These are phyloP conservation scores for Chrysotoxum bicinctum DNA, from an alignment of 2,888 invertebrate genomes.

Conservation along the genomic window DNA sequence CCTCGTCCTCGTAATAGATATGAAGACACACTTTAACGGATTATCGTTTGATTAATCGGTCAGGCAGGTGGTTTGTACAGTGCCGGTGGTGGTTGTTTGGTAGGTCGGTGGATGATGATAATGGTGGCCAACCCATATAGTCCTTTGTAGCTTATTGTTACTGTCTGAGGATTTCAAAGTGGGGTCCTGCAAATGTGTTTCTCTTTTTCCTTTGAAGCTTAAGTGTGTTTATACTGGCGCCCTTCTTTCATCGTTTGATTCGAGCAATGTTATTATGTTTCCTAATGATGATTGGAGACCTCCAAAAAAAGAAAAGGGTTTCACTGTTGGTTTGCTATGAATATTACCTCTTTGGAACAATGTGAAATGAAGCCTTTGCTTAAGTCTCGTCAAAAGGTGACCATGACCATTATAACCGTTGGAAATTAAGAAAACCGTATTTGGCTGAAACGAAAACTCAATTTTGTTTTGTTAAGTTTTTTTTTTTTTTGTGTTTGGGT, in stretches of 20 bases:
- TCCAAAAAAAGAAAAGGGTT: conserved; percentile 38
- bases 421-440: conserved; percentile 43
- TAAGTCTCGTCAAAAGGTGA: conserved; percentile 18
- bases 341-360: conserved; percentile 29
- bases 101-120: not conserved
- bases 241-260: conserved; percentile 35
- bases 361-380: conserved; percentile 34
- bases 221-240: conserved; percentile 46
- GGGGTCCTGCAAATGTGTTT: conserved; percentile 36
- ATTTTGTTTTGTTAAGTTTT: conserved; percentile 6
- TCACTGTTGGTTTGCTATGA: conserved; percentile 31
- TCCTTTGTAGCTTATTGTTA: conserved; percentile 47
- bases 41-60: conserved; percentile 71
- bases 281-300: conserved; percentile 64
- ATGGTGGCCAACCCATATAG: conserved; percentile 41
- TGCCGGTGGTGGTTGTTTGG: not conserved
- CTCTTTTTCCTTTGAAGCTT: not conserved
- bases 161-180: conserved; percentile 21
- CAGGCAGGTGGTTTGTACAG: conserved; percentile 54
- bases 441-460: conserved; percentile 30
- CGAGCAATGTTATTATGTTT: conserved; percentile 48
- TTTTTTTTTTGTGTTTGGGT: not conserved
- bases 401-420: conserved; percentile 19
- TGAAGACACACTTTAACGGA: conserved; percentile 62
- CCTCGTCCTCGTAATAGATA: conserved; percentile 54